A percentile compares a stretch with the other conserved stretches of the same genome.
These are phyloP conservation scores for Fregetta grallaria DNA, from an alignment of 2,113 vertebrate genomes.

Conservation along the genomic window DNA sequence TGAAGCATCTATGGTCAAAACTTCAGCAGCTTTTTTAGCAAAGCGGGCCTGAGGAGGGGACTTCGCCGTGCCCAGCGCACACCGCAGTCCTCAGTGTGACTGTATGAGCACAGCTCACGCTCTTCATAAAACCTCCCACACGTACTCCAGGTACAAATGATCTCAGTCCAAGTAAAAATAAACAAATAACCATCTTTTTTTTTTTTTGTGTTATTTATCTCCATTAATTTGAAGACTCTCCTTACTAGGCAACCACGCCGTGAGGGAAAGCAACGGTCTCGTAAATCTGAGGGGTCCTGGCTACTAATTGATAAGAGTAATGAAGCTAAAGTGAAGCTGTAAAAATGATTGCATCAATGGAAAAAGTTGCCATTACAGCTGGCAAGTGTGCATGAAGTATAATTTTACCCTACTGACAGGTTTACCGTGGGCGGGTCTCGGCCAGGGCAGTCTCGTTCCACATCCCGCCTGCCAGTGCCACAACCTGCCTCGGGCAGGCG, in stretches of 20 bases:
- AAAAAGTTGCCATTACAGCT: not conserved
- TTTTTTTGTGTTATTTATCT: not conserved
- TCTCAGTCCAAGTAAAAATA: not conserved
- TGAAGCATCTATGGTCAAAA: rapidly evolving
- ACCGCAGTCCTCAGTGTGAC: rapidly evolving
- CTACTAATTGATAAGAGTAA: not conserved
- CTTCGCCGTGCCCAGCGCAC: rapidly evolving
- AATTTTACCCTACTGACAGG: not conserved
- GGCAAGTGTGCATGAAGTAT: rapidly evolving
- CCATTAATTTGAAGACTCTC: not conserved
- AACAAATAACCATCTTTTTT: not conserved
- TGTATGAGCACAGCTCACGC: not conserved
- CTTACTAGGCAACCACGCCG: rapidly evolving
- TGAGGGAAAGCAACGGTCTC: not conserved
- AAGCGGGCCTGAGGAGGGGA: not conserved
- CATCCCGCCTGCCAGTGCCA: not conserved
- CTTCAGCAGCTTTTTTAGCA: not conserved
- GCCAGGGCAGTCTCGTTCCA: not conserved
- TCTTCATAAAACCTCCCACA: not conserved
- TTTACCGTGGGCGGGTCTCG: rapidly evolving
- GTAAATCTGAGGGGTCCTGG: not conserved
- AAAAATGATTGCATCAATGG: not conserved
- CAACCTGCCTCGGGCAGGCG: rapidly evolving
- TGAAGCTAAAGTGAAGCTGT: not conserved
- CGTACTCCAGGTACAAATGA: not conserved